These are phyloP conservation scores for Rhamnusium bicolor DNA, from an alignment of 2,888 invertebrate species.

Conservation along the genomic window DNA sequence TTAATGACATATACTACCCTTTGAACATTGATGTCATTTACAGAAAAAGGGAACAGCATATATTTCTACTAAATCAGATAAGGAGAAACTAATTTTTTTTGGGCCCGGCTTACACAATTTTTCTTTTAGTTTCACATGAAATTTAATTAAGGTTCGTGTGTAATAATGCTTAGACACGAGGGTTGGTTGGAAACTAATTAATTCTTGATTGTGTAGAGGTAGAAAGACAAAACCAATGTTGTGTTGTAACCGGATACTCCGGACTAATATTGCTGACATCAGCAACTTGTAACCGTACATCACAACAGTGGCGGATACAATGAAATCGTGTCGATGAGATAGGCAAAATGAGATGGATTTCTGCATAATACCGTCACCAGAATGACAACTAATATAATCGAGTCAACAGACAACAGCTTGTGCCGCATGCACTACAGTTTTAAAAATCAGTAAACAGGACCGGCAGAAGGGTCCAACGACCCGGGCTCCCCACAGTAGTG, in stretches of 20 bases:
- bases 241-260: background rate
- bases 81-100: background rate
- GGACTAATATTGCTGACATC: background rate
- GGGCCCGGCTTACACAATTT: background rate
- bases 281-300: background rate
- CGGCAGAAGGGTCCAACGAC: no score
- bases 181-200: background rate
- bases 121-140: background rate
- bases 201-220: background rate
- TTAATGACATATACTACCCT: background rate
- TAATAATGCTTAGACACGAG: background rate
- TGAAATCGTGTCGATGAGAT: background rate
- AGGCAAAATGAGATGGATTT: background rate
- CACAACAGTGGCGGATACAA: background rate
- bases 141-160: background rate
- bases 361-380: conserved; percentile 3
- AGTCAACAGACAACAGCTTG: no score
- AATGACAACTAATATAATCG: no score
- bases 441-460: no score
- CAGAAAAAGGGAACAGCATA: background rate
- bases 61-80: background rate
- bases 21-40: background rate
- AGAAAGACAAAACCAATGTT: background rate
- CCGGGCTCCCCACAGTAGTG: no score
- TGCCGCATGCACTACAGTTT: no score